A percentile compares a stretch with the other conserved stretches of the same genome.
Evolutionary conservation across 2,888 invertebrate species (phyloP).

Genomic region (Boloria euphrosyne): DNA sequence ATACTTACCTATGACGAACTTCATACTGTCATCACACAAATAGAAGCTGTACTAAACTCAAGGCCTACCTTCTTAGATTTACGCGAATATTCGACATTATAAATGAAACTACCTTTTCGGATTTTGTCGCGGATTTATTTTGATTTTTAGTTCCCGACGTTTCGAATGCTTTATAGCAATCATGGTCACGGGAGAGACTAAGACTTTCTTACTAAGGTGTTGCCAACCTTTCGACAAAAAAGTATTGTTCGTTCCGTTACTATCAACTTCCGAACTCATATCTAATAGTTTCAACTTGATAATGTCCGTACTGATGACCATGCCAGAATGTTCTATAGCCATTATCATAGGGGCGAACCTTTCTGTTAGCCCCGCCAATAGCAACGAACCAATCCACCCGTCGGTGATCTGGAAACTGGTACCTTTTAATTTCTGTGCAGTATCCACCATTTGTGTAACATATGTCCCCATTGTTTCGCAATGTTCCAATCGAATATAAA

Average conservation of each 20-base stretch:
- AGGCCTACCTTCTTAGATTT: too few species aligned
- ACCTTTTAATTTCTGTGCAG: slow-evolving; percentile 39
- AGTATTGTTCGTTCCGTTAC: not conserved
- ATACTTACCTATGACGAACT: too few species aligned
- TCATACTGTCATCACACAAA: too few species aligned
- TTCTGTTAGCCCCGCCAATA: slow-evolving; percentile 41
- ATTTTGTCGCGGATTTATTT: too few species aligned
- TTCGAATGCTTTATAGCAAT: too few species aligned
- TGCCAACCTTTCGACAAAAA: slow-evolving; percentile 12
- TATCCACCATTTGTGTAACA: slow-evolving; percentile 42
- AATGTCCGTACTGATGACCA: slow-evolving; percentile 34
- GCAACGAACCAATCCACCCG: slow-evolving; percentile 41
- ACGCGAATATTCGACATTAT: too few species aligned
- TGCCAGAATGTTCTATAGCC: slow-evolving; percentile 40
- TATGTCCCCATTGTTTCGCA: slow-evolving; percentile 42
- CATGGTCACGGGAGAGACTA: too few species aligned
- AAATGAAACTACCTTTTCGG: too few species aligned
- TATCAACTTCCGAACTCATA: slow-evolving; percentile 5
- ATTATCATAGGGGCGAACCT: slow-evolving; percentile 42
- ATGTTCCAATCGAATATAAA: slow-evolving; percentile 40
- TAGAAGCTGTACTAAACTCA: too few species aligned
- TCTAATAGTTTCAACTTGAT: not conserved
- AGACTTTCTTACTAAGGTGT: not conserved
- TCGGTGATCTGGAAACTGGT: slow-evolving; percentile 41
- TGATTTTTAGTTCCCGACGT: too few species aligned